Base-by-base conservation (phyloP, 1,140 invertebrate genomes). In the Schmidtea mediterranea region DNA sequence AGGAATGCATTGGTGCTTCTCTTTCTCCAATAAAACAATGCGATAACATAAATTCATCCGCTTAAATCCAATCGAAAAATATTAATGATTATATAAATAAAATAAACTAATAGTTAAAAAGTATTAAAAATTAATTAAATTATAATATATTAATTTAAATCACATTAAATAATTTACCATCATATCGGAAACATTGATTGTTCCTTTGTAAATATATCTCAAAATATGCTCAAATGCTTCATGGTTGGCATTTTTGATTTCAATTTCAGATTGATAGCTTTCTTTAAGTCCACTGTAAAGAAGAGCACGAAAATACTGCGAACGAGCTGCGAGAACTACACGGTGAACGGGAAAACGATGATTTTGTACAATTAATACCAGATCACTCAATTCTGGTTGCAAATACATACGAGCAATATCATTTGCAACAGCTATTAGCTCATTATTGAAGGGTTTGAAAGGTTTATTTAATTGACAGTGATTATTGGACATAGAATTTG, bases 151-250 rank as follows among this genome's bases (percentile, higher is more conserved):
- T n/a, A n/a, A n/a, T n/a, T n/a, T n/a, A n/a, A n/a, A n/a, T n/a
- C n/a, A n/a, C n/a, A n/a, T n/a, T n/a, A n/a, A n/a, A n/a, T n/a
- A n/a, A n/a, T n/a, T 49, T 61, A 73, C 71, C 58, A 78, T 78
- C 52, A 86, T 68, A 53, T 77, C 73, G 13, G 75, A 73, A 23
- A 94, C 67, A 43, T 77, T 77, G 71, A 94, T 77, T 54, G 76
- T 76, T 36, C 82, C 80, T 50, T 81, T 86, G 62, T 97, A 97
- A 43, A 97, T 83, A 67, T 97, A 97, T 57, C 80, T 77, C 0
- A 95, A 67, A 0, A 97, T 68, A 43, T 75, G 73, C 64, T 82
- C 82, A 58, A 97, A 95, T 16, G 84, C 79, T 51, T 75, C 72
- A 18, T 86, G 62, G n/a, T 79, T 79, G 23, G 83, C 75, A 54